Conservation (phyloP, 2,888 invertebrate genomes). For the Mechanitis messenoides region DNA sequence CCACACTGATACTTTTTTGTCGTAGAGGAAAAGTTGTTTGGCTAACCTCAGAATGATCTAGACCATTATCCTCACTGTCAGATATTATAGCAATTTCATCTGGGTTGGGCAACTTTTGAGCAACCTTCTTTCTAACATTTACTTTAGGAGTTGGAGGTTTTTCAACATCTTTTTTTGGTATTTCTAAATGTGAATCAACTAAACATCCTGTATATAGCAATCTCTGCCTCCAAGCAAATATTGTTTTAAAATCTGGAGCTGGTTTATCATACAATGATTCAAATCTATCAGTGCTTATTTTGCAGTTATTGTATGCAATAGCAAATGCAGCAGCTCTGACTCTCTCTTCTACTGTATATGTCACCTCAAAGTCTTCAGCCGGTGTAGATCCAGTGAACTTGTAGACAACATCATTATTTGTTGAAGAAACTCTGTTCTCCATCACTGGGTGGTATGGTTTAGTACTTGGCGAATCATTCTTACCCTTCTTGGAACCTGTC, state of each 20-base stretch:
- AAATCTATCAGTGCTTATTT: conserved; percentile 62
- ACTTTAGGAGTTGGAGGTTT: conserved; percentile 15
- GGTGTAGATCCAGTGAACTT: conserved; percentile 56
- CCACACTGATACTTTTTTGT: conserved; percentile 54
- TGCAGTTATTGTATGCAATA: conserved; percentile 65
- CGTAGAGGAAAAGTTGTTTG: conserved; percentile 29
- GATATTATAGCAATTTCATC: conserved; percentile 59
- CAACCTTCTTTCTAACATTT: conserved; percentile 28
- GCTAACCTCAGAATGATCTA: conserved; percentile 32
- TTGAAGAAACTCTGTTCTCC: conserved; percentile 68
- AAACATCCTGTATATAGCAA: conserved; percentile 63
- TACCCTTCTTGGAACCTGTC: conserved; percentile 51
- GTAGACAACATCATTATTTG: conserved; percentile 60
- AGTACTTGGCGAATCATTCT: conserved; percentile 39
- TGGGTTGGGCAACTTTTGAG: conserved; percentile 51
- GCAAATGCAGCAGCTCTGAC: conserved; percentile 65
- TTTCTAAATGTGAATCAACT: conserved; percentile 54
- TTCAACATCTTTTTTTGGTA: conserved; percentile 18
- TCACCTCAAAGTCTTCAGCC: conserved; percentile 54
- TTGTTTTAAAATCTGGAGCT: conserved; percentile 69
- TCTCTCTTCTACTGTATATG: conserved; percentile 62
- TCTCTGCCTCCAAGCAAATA: conserved; percentile 65
- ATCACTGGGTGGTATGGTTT: conserved; percentile 58
- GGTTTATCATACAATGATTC: conserved; percentile 61
- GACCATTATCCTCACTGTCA: conserved; percentile 52